These are phyloP conservation scores for Amblyjoppa proteus DNA, from an alignment of 2,888 invertebrate genomes.

Conservation along the genomic window DNA sequence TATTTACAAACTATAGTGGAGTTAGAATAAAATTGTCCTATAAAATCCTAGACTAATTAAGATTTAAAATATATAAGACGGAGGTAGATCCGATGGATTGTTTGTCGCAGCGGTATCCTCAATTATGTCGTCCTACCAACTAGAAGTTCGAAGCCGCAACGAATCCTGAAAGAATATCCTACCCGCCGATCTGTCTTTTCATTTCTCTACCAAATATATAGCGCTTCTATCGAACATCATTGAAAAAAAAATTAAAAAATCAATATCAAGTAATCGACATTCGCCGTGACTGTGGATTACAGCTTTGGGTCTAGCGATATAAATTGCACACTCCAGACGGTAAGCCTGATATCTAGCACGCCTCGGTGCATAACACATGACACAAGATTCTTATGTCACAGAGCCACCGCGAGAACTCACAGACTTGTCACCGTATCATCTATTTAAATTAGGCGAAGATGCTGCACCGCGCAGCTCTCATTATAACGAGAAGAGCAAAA, in stretches of 20 bases:
- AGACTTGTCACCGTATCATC: conserved; percentile 2
- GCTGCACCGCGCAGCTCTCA: neutral
- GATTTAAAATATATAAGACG: conserved; percentile 1
- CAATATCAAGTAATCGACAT: neutral
- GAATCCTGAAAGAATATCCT: conserved; percentile 27
- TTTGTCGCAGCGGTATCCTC: neutral
- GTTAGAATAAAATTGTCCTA: conserved; percentile 33
- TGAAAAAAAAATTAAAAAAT: neutral
- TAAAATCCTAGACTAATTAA: conserved; percentile 23
- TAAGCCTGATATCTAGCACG: conserved; percentile 25
- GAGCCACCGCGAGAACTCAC: conserved; percentile 10
- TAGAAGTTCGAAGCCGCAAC: conserved; percentile 6
- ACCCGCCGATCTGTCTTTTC: neutral
- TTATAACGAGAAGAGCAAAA: neutral
- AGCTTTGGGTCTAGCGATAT: neutral
- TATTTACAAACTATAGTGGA: conserved; percentile 56
- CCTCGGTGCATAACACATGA: conserved; percentile 37
- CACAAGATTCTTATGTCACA: conserved; percentile 48
- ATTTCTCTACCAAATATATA: neutral
- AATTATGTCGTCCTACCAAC: conserved; percentile 20
- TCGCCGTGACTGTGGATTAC: neutral
- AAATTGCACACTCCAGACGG: conserved; percentile 7
- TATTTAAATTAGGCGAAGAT: conserved; percentile 28
- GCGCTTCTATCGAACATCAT: neutral
- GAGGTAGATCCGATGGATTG: neutral